phyloP scores from a whole-genome alignment of 1,140 invertebrate species.

The Popillia japonica region DNA sequence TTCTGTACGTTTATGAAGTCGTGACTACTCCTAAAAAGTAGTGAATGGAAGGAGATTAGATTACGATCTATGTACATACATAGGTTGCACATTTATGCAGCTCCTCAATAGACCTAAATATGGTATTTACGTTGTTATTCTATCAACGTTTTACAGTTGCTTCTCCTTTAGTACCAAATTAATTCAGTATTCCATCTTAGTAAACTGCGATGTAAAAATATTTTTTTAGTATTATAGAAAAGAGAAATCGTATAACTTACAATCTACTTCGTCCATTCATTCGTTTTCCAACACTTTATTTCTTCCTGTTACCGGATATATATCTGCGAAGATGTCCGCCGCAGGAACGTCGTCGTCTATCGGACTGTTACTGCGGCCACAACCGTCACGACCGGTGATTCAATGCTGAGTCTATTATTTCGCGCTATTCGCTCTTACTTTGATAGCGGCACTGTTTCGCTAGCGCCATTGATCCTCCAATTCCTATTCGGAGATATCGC shows the following conservation, averaged over 20 bases:
- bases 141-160: too few relatives aligned
- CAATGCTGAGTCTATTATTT: slow-evolving; percentile 23
- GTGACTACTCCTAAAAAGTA: too few relatives aligned
- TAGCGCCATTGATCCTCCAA: slow-evolving; percentile 24
- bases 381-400: slow-evolving; percentile 21
- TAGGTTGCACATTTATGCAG: too few relatives aligned
- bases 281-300: slow-evolving; percentile 10
- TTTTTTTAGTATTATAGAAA: too few relatives aligned
- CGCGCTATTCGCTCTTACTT: background rate
- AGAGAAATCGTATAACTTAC: background rate
- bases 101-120: too few relatives aligned
- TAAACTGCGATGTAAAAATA: too few relatives aligned
- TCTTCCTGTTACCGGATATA: background rate
- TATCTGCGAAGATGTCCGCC: slow-evolving; percentile 7
- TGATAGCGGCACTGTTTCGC: slow-evolving; percentile 23
- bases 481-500: slow-evolving; percentile 18
- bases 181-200: too few relatives aligned
- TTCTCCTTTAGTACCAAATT: too few relatives aligned
- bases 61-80: too few relatives aligned
- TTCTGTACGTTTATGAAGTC: too few relatives aligned
- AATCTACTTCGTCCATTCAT: background rate
- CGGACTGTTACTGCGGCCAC: background rate
- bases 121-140: too few relatives aligned
- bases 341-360: slow-evolving; percentile 24
- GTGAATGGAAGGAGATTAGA: too few relatives aligned